Base-by-base conservation (phyloP, 2,113 vertebrate genomes). In the Rhinoderma darwinii region DNA sequence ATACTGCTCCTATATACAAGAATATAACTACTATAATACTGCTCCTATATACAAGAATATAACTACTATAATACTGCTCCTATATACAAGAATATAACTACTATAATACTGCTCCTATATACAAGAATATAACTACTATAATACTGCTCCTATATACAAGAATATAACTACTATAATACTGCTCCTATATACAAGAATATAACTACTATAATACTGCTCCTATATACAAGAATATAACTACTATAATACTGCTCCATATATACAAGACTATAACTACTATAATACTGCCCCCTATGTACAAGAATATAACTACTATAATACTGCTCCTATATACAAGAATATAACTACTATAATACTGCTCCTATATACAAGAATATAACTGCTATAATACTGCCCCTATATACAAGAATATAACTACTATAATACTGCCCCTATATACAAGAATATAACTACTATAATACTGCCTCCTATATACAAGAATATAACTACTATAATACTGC, bases 391-490 rank as follows among this genome's bases (percentile, higher is more conserved):
- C 27, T 66, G 61, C 61, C 17, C 61, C 59, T 63, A 27, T 27
- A 7, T 27, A 11, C 25, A 63, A 12, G 1, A 63, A 63, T 63
- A 63, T 63, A 63, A 63, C 59, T 63, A 63, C 25, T 63, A 63
- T 27, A 63, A 63, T 27, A 63, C 59, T 63, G 59, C 12, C n/a
- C 61, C 61, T 30, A 66, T 32, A 10, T 66, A 66, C 61, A 66
- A 66, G 27, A 66, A 66, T 66, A 32, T 66, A 66, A 66, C 27
- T 66, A 66, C 61, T 66, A 66, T 66, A 66, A 66, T 66, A 66
- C 59, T 66, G 61, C 30, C n/a, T 9, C 66, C 32, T 37, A 35
- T 68, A 15, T 35, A 68, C 30, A 68, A 32, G 30, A 35, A 68
- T 35, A 68, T 35, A 68, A 68, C 63, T 68, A 68, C 63, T 61